Evolutionary conservation across 2,797 vertebrate genomes (phyloP).

Genomic region (Typhlichthys subterraneus): DNA sequence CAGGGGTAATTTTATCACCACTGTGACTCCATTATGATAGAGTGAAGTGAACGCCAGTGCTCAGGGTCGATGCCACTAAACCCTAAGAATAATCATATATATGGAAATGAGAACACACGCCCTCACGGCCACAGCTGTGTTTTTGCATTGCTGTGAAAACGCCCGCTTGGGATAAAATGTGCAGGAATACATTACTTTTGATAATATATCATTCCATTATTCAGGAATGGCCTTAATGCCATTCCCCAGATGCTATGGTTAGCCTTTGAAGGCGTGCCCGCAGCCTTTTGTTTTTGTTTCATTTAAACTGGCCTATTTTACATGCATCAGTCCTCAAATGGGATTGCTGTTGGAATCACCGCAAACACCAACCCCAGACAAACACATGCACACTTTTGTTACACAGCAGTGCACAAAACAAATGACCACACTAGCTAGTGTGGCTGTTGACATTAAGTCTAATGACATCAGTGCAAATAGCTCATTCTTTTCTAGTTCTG

Average conservation of each 20-base stretch:
- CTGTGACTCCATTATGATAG: conserved; percentile 38
- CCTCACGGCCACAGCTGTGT: conserved; percentile 37
- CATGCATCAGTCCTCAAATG: conserved; percentile 7
- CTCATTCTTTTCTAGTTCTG: conserved; percentile 48
- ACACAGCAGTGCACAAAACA: conserved; percentile 49
- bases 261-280: conserved; percentile 51
- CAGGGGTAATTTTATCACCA: conserved; percentile 46
- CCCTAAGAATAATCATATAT: conserved; percentile 62
- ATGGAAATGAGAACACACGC: conserved; percentile 63
- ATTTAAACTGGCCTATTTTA: conserved; percentile 3
- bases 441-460: conserved; percentile 46
- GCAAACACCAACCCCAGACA: conserved; percentile 1
- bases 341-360: conserved; percentile 33
- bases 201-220: conserved; percentile 58
- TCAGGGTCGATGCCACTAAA: conserved; percentile 43
- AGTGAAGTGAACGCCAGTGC: conserved; percentile 31
- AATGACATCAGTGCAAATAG: conserved; percentile 50
- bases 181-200: conserved; percentile 63
- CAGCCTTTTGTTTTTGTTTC: conserved; percentile 49
- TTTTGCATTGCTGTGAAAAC: conserved; percentile 67
- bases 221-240: conserved; percentile 32
- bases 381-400: conserved; percentile 34
- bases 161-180: conserved; percentile 61
- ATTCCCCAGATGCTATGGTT: conserved; percentile 51
- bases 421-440: conserved; percentile 44